phyloP scores from a whole-genome alignment of 1,140 invertebrate species.

The Physella acuta region DNA sequence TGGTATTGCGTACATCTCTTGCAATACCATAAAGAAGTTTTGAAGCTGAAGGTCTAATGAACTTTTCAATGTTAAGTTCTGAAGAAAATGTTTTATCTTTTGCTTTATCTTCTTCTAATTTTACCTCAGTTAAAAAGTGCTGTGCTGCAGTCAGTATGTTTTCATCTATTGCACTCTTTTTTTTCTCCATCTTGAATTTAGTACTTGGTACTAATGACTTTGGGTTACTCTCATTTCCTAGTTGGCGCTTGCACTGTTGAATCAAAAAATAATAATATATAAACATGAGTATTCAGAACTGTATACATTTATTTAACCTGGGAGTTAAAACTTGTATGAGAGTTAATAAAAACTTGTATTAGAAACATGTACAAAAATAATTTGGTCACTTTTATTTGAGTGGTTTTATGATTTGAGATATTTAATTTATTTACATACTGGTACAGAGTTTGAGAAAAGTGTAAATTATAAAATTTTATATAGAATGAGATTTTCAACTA shows the following conservation, averaged over 20 bases:
- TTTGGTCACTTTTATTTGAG: too few relatives aligned
- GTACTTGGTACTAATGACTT: too few relatives aligned
- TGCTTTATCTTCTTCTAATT: conserved; percentile 3
- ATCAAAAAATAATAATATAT: background rate
- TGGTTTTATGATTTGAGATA: too few relatives aligned
- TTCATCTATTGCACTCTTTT: conserved; percentile 11
- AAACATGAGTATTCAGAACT: background rate
- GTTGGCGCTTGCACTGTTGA: conserved; percentile 17
- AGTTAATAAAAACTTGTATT: too few relatives aligned
- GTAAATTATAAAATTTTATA: too few relatives aligned
- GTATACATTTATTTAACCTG: too few relatives aligned
- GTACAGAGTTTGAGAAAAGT: too few relatives aligned
- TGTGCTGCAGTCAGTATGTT: conserved; percentile 17
- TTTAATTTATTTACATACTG: too few relatives aligned
- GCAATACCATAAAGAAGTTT: conserved; percentile 11
- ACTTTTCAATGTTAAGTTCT: background rate
- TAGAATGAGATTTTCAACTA: too few relatives aligned
- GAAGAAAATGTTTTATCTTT: background rate
- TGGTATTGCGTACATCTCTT: conserved; percentile 15
- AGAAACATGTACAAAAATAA: too few relatives aligned
- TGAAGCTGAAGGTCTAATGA: conserved; percentile 15
- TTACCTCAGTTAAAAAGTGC: conserved; percentile 12
- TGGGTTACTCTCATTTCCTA: background rate
- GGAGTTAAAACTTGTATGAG: too few relatives aligned
- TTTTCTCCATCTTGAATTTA: too few relatives aligned